Evolutionary conservation across 2,888 invertebrate genomes (phyloP).

Genomic region (Troides aeacus): DNA sequence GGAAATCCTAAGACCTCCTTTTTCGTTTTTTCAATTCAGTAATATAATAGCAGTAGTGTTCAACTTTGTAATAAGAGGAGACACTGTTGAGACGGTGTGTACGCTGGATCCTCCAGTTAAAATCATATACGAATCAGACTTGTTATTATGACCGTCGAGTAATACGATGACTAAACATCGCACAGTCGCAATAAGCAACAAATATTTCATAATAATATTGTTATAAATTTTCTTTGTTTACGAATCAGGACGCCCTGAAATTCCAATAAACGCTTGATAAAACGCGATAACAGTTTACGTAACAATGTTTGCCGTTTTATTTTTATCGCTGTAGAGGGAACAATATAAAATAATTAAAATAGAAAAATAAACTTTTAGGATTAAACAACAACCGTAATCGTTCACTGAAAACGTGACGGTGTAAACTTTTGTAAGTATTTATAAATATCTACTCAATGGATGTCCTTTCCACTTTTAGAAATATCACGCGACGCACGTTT

Average conservation of each 20-base stretch:
- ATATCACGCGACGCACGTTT: too few relatives aligned
- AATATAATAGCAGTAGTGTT: too few relatives aligned
- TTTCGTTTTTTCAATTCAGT: too few relatives aligned
- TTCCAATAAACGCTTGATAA: slow-evolving; percentile 38
- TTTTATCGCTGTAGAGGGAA: not conserved
- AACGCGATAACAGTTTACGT: slow-evolving; percentile 25
- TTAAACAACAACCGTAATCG: not conserved
- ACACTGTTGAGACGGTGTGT: too few relatives aligned
- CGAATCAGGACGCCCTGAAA: slow-evolving; percentile 38
- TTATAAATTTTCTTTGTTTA: slow-evolving; percentile 31
- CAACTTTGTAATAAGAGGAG: too few relatives aligned
- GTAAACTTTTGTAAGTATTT: not conserved
- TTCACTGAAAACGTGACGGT: not conserved
- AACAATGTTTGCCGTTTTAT: slow-evolving; percentile 42
- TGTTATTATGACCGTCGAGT: not conserved
- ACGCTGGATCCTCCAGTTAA: too few relatives aligned
- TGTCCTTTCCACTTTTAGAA: too few relatives aligned
- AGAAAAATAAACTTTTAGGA: not conserved
- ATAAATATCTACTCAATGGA: not conserved
- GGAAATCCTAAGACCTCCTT: too few relatives aligned
- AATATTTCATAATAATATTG: slow-evolving; percentile 33
- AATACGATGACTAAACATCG: not conserved
- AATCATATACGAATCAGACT: not conserved
- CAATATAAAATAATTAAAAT: not conserved
- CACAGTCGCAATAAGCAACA: slow-evolving; percentile 24